These are phyloP conservation scores for Drosophila repletoides DNA, from an alignment of 1,140 invertebrate species.

Conservation along the genomic window DNA sequence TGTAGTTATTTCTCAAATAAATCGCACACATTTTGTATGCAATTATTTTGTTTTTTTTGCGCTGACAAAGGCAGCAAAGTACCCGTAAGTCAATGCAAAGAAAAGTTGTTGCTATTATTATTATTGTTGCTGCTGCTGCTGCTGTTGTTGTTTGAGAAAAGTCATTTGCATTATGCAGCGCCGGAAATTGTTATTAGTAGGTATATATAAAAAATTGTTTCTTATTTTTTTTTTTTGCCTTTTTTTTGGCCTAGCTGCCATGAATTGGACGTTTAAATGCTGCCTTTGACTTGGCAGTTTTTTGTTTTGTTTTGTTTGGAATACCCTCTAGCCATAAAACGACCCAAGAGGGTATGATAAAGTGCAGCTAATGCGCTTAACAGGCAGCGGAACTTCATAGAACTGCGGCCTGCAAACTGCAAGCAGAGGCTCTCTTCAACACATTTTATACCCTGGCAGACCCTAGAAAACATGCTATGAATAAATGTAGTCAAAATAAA, in stretches of 20 bases:
- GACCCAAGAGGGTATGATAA: constrained; percentile 3
- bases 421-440: too few relatives aligned
- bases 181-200: constrained; percentile 78
- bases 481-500: too few relatives aligned
- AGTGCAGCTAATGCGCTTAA: too few relatives aligned
- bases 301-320: too few relatives aligned
- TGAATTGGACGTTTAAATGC: constrained; percentile 75
- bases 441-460: too few relatives aligned
- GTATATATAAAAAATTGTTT: constrained; percentile 35
- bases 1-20: constrained; percentile 74
- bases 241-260: constrained; percentile 42
- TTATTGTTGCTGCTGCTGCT: constrained; percentile 39
- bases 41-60: constrained; percentile 67
- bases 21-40: constrained; percentile 77
- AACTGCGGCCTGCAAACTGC: too few relatives aligned
- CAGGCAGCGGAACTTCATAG: too few relatives aligned
- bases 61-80: constrained; percentile 34
- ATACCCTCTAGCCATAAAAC: too few relatives aligned
- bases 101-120: constrained; percentile 57
- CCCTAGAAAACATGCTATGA: too few relatives aligned
- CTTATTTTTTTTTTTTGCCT: constrained; percentile 30
- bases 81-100: constrained; percentile 69
- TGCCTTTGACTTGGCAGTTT: constrained; percentile 64
- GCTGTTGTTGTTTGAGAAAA: too few relatives aligned
- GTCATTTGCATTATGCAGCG: constrained; percentile 75